phyloP scores from a whole-genome alignment of 2,888 invertebrate genomes.

The Tethea ocularis region DNA sequence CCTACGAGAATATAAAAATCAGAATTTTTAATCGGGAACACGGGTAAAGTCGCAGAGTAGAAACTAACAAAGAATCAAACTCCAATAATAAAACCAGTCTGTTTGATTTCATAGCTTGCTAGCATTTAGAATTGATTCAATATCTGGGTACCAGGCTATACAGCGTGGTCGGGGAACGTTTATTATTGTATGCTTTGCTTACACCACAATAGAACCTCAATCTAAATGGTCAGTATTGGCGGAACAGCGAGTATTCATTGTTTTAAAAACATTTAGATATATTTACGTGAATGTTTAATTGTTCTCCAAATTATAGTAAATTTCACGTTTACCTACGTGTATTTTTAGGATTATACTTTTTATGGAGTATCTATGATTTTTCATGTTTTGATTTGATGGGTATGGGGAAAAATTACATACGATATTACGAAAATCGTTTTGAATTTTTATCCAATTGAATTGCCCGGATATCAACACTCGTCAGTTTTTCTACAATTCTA shows the following conservation, averaged over 20 bases:
- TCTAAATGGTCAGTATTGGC: constrained; percentile 1
- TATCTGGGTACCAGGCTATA: too few relatives aligned
- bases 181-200: constrained; percentile 2
- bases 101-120: neutral
- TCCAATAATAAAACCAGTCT: too few relatives aligned
- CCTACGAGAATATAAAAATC: too few relatives aligned
- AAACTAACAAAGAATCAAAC: neutral
- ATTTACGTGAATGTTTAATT: neutral
- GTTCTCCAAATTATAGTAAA: neutral
- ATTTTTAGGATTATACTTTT: neutral
- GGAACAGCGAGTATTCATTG: neutral
- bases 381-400: too few relatives aligned
- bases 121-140: neutral
- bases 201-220: neutral
- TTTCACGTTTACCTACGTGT: neutral
- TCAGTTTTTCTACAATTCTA: too few relatives aligned
- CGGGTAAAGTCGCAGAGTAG: neutral
- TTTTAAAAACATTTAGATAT: constrained; percentile 1
- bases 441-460: too few relatives aligned
- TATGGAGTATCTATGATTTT: too few relatives aligned
- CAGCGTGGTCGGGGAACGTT: neutral
- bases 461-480: too few relatives aligned
- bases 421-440: too few relatives aligned
- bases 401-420: too few relatives aligned
- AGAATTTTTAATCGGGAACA: too few relatives aligned